Evolutionary conservation across 2,113 vertebrate genomes (phyloP).

Genomic region (Corythaeola cristata): DNA sequence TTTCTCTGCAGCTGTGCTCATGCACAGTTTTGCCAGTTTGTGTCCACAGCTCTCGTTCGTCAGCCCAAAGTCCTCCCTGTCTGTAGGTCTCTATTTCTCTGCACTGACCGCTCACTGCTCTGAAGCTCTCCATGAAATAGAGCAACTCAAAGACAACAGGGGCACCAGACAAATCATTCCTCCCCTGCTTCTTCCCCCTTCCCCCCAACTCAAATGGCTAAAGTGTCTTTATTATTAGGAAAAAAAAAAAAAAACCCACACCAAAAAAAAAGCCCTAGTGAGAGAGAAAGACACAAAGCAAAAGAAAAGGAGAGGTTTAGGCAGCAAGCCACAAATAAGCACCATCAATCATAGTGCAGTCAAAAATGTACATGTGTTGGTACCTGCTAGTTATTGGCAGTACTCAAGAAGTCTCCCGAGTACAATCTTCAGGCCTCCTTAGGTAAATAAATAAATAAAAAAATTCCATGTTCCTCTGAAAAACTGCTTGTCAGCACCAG

Average conservation of each 20-base stretch:
- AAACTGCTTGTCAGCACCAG: constrained; percentile 89
- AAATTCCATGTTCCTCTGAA: constrained; percentile 73
- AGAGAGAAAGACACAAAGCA: constrained; percentile 50
- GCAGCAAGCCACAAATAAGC: constrained; percentile 87
- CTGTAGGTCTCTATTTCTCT: background rate
- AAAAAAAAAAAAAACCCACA: background rate
- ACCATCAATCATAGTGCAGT: constrained; percentile 89
- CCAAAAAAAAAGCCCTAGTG: background rate
- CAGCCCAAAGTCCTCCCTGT: background rate
- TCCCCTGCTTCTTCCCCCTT: background rate
- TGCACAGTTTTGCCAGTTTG: background rate
- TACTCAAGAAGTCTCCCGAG: constrained; percentile 75
- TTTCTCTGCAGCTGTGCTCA: background rate
- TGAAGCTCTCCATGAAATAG: background rate
- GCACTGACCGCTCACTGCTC: background rate
- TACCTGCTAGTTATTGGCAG: constrained; percentile 85
- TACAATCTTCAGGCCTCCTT: constrained; percentile 70
- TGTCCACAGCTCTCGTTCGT: background rate
- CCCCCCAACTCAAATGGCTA: background rate
- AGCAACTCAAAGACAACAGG: background rate
- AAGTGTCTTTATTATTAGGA: constrained; percentile 57
- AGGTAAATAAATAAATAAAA: constrained; percentile 59
- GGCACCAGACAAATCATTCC: constrained; percentile 30
- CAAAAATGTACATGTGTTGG: constrained; percentile 84
- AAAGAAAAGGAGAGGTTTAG: constrained; percentile 75